Conservation (phyloP, 2,113 vertebrate species). For the Bos taurus region ARS-UCD2.0 NC_037347.1:65697501-65698000, state of each 20-base stretch:
- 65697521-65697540: background rate
- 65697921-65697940: background rate
- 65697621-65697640: background rate
- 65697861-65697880: background rate
- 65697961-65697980: background rate
- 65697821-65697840: slow-evolving; percentile 1
- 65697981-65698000: background rate
- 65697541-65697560: background rate
- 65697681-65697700: background rate
- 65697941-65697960: background rate
- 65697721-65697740: background rate
- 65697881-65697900: background rate
- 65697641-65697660: background rate
- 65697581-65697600: background rate
- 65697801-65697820: background rate
- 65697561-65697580: background rate
- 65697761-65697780: background rate
- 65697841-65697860: background rate
- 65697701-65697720: background rate
- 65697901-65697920: background rate
- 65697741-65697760: background rate
- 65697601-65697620: background rate
- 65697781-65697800: background rate
- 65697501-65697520: accelerated
- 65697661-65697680: background rate